Percentiles rank a stretch among this genome's conserved stretches.
phyloP scores from a whole-genome alignment of 1,140 invertebrate genomes.

The Saccostrea cuccullata region DNA sequence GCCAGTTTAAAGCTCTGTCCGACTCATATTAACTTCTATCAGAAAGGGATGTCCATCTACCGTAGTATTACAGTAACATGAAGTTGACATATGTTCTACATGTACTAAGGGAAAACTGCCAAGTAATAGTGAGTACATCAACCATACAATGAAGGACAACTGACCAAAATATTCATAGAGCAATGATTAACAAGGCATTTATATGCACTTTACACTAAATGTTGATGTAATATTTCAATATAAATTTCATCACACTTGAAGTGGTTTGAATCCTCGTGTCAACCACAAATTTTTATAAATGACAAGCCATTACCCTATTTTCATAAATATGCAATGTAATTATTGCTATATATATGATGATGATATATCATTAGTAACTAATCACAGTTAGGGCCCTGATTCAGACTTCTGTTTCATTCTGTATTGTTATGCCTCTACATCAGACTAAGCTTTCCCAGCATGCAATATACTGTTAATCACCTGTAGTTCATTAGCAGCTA shows the following conservation, averaged over 20 bases:
- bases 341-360: too few relatives aligned
- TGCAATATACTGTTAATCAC: not conserved
- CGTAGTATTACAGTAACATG: not conserved
- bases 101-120: not conserved
- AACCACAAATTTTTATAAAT: too few relatives aligned
- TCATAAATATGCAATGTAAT: too few relatives aligned
- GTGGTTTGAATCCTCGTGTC: too few relatives aligned
- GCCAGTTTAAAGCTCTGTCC: too few relatives aligned
- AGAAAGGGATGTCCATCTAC: not conserved
- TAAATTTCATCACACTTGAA: too few relatives aligned
- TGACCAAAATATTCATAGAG: too few relatives aligned
- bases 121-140: not conserved
- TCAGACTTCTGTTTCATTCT: not conserved
- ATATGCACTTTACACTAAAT: too few relatives aligned
- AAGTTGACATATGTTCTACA: not conserved
- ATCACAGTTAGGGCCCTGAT: not conserved
- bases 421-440: not conserved
- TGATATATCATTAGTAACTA: not conserved
- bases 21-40: too few relatives aligned
- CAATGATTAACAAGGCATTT: too few relatives aligned
- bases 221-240: too few relatives aligned
- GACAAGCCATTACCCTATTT: too few relatives aligned
- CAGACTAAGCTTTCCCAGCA: not conserved
- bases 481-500: constrained; percentile 23
- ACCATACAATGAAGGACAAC: not conserved